Base-by-base conservation (phyloP, 2,888 invertebrate species). In the Cheilosia impressa region DNA sequence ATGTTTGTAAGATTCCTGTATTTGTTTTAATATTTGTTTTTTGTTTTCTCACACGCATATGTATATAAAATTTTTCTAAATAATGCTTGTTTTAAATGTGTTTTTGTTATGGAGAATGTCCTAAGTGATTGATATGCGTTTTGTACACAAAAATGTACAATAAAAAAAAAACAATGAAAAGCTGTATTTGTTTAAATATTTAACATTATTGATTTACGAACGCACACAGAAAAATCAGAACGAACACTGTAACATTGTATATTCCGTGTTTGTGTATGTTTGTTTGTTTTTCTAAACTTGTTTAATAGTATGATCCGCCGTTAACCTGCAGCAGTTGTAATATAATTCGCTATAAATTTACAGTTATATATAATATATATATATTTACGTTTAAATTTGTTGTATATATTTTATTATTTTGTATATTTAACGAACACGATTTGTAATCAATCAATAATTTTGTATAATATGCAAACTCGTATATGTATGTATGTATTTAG, bases 401-500 rank as follows among this genome's bases (percentile, higher is more conserved):
- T 58, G 22, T 65, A 15, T 57, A 38, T 27, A 24, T 22, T 47
- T 57, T 45, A 53, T 31, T 58, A 15, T 52, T 60, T 65, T 60
- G 31, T 62, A 72, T 72, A 63, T 69, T 53, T 69, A 85, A 85
- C 81, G 81, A 85, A 81, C 81, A 81, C 85, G 73, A 57, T 78
- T 78, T 83, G 17, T 62, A 81, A 77, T 85, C 65, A 85, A 58
- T 85, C 75, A 81, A 57, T 68, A 60, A 47, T 55, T 62, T 75
- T 66, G 66, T 60, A 65, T 80, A 76, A 75, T 76, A 80, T 79
- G 79, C 73, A 73, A 58, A 71, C 55, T 73, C 47, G 55, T 69
- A 65, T 69, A 71, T 17, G 17, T 45, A n/a, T 58, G 13, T 17
- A 52, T 58, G n/a, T 72, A 31, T 78, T 65, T 73, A 55, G 66